Base-by-base conservation (phyloP, 2,113 vertebrate species). In the Hypocryptadius cinnamomeus region DNA sequence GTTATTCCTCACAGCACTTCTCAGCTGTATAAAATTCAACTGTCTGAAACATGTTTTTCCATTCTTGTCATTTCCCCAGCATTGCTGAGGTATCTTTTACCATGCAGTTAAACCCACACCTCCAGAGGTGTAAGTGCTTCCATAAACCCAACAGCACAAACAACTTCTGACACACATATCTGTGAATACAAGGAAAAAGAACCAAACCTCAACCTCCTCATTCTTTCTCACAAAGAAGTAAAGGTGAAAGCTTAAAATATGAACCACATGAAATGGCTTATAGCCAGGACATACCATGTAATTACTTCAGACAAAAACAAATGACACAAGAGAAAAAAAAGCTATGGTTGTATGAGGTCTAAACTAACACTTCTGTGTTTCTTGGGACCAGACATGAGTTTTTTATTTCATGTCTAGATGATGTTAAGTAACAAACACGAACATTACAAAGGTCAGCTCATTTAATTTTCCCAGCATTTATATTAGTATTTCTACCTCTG, bases 161-260 rank as follows among this genome's bases (percentile, higher is more conserved):
- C 50, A 31, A 85, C 56, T 76, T 79, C n/a, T 69, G 57, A 70
- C 2, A 1, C 4, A 40, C 3, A 12, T 17, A 30, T 50, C 37
- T 0, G 2, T 3, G 19, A 77, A 9, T 0, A 2, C 7, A 51
- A 79, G 3, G 17, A 51, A 11, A 13, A 39, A 23, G 47, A 5
- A 65, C n/a, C 50, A 66, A 45, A 19, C 20, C 2, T 39, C 14
- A 5, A 35, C 13, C 65, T n/a, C 6, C 17, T 85, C 45, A 13
- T 27, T 87, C 37, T 50, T 59, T 53, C 25, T 79, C 44, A 39
- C 10, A 53, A 48, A 50, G 17, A 76, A 89, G 71, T 10, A 57
- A 85, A 80, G 45, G 63, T 31, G 50, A 82, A 89, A 85, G 45
- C 37, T 79, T 61, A 45, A 64, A 72, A 89, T 15, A 76, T 2